phyloP scores from a whole-genome alignment of 2,113 vertebrate genomes.

The Lipophrys pholis region DNA sequence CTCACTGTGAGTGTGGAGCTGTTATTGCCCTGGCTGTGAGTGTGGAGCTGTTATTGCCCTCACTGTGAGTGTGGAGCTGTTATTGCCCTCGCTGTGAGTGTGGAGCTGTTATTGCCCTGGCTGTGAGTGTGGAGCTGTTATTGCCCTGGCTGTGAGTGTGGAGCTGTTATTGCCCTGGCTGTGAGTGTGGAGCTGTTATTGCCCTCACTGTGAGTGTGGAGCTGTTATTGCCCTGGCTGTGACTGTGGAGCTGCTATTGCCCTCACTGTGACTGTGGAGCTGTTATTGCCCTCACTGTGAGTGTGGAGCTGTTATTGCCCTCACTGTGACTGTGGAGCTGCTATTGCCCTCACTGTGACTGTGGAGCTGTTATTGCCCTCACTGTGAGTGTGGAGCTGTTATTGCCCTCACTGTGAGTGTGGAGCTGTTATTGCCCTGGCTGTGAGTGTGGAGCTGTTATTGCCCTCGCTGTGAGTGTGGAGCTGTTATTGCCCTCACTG shows the following conservation, averaged over 20 bases:
- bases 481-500: too few species aligned
- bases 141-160: too few species aligned
- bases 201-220: background rate
- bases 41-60: conserved; percentile 33
- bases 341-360: too few species aligned
- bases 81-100: too few species aligned
- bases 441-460: too few species aligned
- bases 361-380: background rate
- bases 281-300: background rate
- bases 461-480: background rate
- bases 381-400: conserved; percentile 16
- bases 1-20: too few species aligned
- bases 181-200: too few species aligned
- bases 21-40: background rate
- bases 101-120: background rate
- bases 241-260: background rate
- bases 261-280: too few species aligned
- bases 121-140: conserved; percentile 20
- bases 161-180: background rate
- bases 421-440: background rate
- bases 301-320: conserved; percentile 29
- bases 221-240: too few species aligned
- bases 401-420: too few species aligned
- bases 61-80: too few species aligned
- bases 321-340: too few species aligned